Conservation (phyloP, 2,888 invertebrate species). For the Meganola albula region DNA sequence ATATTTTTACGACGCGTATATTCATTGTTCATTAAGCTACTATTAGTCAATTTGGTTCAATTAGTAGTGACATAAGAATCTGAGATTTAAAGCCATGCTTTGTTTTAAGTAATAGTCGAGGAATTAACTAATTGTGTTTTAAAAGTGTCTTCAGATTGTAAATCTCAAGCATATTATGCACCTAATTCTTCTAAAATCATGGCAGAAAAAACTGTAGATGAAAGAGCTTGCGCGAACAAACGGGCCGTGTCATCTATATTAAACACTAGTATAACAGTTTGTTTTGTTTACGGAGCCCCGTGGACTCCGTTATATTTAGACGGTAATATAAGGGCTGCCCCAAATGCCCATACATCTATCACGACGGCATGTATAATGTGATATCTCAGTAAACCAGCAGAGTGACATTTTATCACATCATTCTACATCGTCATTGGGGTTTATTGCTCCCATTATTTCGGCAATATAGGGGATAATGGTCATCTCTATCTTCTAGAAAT, state of each 20-base stretch:
- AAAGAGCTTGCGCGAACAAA: constrained; percentile 29
- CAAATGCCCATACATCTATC: constrained; percentile 26
- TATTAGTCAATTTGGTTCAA: constrained; percentile 41
- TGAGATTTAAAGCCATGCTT: constrained; percentile 19
- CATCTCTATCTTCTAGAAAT: too few relatives aligned
- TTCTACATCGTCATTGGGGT: constrained; percentile 22
- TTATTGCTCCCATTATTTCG: constrained; percentile 25
- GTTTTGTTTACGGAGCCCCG: constrained; percentile 50
- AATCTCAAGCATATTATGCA: constrained; percentile 13
- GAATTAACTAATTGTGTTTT: not conserved
- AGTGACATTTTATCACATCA: constrained; percentile 27
- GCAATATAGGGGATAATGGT: too few relatives aligned
- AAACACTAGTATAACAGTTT: constrained; percentile 38
- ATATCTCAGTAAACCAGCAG: constrained; percentile 21
- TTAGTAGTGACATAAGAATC: constrained; percentile 17
- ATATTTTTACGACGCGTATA: constrained; percentile 30
- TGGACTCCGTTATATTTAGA: constrained; percentile 54
- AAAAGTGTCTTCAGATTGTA: constrained; percentile 10
- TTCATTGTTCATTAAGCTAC: constrained; percentile 29
- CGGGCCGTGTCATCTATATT: constrained; percentile 41
- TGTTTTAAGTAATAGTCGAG: not conserved
- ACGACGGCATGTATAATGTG: constrained; percentile 21
- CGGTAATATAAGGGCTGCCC: constrained; percentile 28
- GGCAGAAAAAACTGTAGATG: constrained; percentile 19
- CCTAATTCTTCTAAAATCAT: constrained; percentile 14